Evolutionary conservation across 2,888 invertebrate species (phyloP).

Genomic region (Ypsolopha sequella): DNA sequence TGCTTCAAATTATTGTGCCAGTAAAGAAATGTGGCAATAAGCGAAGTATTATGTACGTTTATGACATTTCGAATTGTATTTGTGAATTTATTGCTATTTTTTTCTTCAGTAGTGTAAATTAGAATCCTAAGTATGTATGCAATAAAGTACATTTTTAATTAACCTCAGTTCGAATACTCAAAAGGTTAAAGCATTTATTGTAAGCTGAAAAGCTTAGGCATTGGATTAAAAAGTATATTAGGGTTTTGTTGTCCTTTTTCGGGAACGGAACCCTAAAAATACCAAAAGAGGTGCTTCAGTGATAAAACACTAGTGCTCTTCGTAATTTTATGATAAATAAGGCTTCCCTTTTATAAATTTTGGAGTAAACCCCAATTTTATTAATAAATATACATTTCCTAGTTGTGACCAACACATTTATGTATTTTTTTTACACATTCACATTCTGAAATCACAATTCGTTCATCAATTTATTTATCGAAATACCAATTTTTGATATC

Average conservation of each 20-base stretch:
- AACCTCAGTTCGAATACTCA: slow-evolving; percentile 15
- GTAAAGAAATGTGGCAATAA: slow-evolving; percentile 29
- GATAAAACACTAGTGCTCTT: slow-evolving; percentile 39
- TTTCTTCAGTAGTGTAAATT: slow-evolving; percentile 16
- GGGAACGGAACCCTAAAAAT: background rate
- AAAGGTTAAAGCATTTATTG: slow-evolving; percentile 6
- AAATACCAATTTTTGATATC: no score
- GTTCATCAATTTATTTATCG: no score
- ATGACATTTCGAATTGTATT: slow-evolving; percentile 7
- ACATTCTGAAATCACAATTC: no score
- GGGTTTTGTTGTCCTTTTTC: no score
- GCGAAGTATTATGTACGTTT: slow-evolving; percentile 32
- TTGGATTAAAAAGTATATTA: no score
- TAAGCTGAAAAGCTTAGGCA: no score
- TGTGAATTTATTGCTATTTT: slow-evolving; percentile 8
- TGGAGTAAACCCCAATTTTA: slow-evolving; percentile 18
- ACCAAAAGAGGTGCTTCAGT: slow-evolving; percentile 39
- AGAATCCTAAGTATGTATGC: slow-evolving; percentile 30
- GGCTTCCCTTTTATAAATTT: slow-evolving; percentile 36
- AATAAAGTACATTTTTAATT: slow-evolving; percentile 35
- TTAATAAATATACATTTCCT: background rate
- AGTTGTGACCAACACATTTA: slow-evolving; percentile 7
- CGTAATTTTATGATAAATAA: slow-evolving; percentile 17
- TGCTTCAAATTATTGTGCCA: background rate
- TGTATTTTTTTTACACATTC: slow-evolving; percentile 1